These are phyloP conservation scores for Drosophila meridionalis DNA, from an alignment of 2,888 invertebrate species.

Conservation along the genomic window DNA sequence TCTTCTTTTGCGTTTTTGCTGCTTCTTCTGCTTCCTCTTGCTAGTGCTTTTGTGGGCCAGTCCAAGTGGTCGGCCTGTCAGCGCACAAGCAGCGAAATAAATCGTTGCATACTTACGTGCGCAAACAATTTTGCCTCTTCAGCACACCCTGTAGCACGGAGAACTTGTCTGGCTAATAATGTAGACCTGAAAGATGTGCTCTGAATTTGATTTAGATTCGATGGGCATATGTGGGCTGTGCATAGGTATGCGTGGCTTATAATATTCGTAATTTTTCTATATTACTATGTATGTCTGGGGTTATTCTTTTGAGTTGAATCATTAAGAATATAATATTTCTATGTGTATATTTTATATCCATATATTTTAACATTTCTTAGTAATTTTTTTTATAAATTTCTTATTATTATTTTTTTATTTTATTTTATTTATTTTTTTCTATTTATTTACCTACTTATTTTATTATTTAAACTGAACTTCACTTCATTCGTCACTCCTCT, in stretches of 20 bases:
- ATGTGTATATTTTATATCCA: too few relatives aligned
- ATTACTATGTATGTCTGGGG: too few relatives aligned
- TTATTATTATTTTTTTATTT: too few relatives aligned
- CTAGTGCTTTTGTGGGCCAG: slow-evolving; percentile 2
- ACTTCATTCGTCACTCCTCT: neutral
- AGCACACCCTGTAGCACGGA: slow-evolving; percentile 13
- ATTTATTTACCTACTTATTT: too few relatives aligned
- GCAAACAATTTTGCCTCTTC: slow-evolving; percentile 55
- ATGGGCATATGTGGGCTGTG: neutral
- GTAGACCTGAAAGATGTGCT: neutral
- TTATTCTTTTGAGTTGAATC: too few relatives aligned
- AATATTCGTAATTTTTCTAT: too few relatives aligned
- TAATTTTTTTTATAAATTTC: too few relatives aligned
- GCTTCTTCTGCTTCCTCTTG: neutral
- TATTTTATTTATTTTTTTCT: too few relatives aligned
- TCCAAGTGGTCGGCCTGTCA: slow-evolving; percentile 40
- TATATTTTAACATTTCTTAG: too few relatives aligned
- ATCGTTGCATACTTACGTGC: slow-evolving; percentile 78
- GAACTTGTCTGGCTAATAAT: neutral
- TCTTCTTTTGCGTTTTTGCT: neutral
- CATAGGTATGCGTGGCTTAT: too few relatives aligned
- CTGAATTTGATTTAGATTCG: neutral
- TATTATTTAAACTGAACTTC: too few relatives aligned
- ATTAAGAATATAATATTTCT: too few relatives aligned
- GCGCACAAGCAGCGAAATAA: slow-evolving; percentile 57